Conservation (phyloP, 2,888 invertebrate genomes). For the Drosophila falleni region DNA sequence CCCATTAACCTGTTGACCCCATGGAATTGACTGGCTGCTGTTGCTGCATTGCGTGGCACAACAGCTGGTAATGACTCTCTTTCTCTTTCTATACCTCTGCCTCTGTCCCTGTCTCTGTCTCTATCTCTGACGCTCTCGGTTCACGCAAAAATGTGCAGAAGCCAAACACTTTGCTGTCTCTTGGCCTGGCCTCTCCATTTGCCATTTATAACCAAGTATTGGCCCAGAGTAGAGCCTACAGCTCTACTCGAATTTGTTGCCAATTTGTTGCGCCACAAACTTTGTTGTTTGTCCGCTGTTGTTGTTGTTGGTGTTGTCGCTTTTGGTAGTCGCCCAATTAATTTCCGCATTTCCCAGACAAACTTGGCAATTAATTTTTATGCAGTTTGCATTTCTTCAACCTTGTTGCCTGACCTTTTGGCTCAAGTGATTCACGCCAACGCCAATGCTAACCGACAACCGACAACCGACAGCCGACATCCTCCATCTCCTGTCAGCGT, state of each 20-base stretch:
- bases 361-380: constrained; percentile 74
- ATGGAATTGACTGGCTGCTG: constrained; percentile 52
- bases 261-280: constrained; percentile 72
- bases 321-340: constrained; percentile 71
- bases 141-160: constrained; percentile 82
- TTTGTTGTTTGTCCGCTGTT: constrained; percentile 25
- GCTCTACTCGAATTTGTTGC: constrained; percentile 71
- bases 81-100: constrained; percentile 60
- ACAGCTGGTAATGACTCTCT: constrained; percentile 72
- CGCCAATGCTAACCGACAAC: constrained; percentile 53
- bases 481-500: constrained; percentile 23
- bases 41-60: constrained; percentile 66
- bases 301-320: constrained; percentile 20
- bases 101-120: constrained; percentile 14
- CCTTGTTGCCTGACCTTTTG: constrained; percentile 81
- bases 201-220: constrained; percentile 73
- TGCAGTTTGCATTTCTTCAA: constrained; percentile 78
- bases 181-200: constrained; percentile 41
- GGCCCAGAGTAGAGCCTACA: constrained; percentile 46
- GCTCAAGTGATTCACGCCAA: constrained; percentile 81
- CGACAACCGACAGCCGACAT: constrained; percentile 19
- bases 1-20: constrained; percentile 80
- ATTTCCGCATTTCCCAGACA: constrained; percentile 80
- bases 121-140: constrained; percentile 16
- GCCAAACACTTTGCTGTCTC: constrained; percentile 62